These are phyloP conservation scores for Mystacides longicornis DNA, from an alignment of 2,888 invertebrate genomes.

Conservation along the genomic window DNA sequence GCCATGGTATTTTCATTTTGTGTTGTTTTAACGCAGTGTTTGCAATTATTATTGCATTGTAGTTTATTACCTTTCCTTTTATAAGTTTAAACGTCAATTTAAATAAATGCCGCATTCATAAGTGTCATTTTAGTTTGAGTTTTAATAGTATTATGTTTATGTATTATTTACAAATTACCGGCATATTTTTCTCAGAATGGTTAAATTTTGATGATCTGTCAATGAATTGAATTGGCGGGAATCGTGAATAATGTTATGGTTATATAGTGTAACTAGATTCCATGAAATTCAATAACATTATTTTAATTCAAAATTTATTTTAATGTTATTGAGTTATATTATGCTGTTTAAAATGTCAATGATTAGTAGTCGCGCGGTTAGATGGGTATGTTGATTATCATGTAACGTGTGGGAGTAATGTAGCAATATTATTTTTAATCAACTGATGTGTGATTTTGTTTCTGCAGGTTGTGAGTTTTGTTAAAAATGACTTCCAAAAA, in stretches of 20 bases:
- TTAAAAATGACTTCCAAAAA: neutral
- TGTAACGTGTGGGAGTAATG: too few relatives aligned
- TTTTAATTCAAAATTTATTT: neutral
- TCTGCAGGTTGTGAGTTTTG: neutral
- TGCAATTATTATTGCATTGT: neutral
- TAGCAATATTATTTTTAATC: too few relatives aligned
- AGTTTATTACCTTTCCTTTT: too few relatives aligned
- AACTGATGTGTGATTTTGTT: too few relatives aligned
- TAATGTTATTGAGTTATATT: too few relatives aligned
- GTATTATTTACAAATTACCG: neutral
- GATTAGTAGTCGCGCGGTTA: too few relatives aligned
- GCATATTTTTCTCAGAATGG: neutral
- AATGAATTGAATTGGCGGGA: constrained; percentile 1
- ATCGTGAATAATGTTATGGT: neutral
- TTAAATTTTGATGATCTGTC: neutral
- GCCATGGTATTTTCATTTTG: neutral
- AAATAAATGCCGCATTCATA: neutral
- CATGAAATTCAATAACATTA: neutral
- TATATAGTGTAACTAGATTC: neutral
- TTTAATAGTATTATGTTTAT: too few relatives aligned
- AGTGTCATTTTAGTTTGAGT: too few relatives aligned
- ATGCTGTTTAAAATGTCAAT: neutral
- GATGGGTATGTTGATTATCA: too few relatives aligned
- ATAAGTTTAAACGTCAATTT: neutral
- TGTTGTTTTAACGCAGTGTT: too few relatives aligned